Percentiles rank a stretch among this genome's conserved stretches.
These are phyloP conservation scores for Stegastes partitus DNA, from an alignment of 2,113 vertebrate genomes.

Conservation along the genomic window DNA sequence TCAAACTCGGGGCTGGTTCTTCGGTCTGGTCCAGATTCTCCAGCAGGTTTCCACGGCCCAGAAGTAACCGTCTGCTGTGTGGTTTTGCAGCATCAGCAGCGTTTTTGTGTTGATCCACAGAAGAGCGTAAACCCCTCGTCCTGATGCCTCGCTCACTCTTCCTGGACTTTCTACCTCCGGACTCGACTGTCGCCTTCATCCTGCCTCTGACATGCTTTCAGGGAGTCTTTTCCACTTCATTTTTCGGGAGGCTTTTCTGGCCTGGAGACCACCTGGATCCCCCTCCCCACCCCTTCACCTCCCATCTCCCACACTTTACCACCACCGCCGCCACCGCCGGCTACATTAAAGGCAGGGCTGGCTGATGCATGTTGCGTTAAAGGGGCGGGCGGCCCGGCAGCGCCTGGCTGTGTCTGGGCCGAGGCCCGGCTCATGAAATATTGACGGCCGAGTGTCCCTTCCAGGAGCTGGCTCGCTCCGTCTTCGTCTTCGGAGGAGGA, in stretches of 20 bases:
- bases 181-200: too few species aligned
- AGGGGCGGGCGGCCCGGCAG: slow-evolving; percentile 81
- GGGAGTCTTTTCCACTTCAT: background rate
- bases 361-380: slow-evolving; percentile 84
- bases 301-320: slow-evolving; percentile 23
- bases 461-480: slow-evolving; percentile 84
- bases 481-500: slow-evolving; percentile 48
- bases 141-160: too few species aligned
- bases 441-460: slow-evolving; percentile 86
- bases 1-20: too few species aligned
- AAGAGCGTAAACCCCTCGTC: too few species aligned
- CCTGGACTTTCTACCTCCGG: too few species aligned
- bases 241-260: slow-evolving; percentile 23
- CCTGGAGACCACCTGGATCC: slow-evolving; percentile 28
- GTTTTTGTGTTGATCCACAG: too few species aligned
- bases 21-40: too few species aligned
- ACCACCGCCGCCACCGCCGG: slow-evolving; percentile 56
- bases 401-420: slow-evolving; percentile 81
- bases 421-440: slow-evolving; percentile 86
- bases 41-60: too few species aligned
- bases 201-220: too few species aligned
- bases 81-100: too few species aligned
- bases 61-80: too few species aligned
- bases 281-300: background rate
- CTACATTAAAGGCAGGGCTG: slow-evolving; percentile 82